These are phyloP conservation scores for Antechinus stuartii DNA, from an alignment of 2,113 vertebrate species.

Conservation along the genomic window DNA sequence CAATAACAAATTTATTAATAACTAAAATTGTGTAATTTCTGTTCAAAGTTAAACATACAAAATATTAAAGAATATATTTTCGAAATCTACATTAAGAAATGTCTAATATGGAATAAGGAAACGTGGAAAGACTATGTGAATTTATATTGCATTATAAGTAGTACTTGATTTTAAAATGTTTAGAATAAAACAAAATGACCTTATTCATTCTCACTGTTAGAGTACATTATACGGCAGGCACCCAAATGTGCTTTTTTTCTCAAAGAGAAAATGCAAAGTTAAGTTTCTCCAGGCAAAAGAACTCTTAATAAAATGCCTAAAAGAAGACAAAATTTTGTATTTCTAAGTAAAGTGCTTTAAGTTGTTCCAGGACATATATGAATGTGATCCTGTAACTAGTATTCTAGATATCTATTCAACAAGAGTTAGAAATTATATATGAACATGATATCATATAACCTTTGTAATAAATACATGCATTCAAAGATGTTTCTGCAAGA, in stretches of 20 bases:
- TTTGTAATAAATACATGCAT: not conserved
- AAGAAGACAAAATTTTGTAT: constrained; percentile 4
- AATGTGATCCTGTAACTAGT: not conserved
- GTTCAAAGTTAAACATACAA: constrained; percentile 27
- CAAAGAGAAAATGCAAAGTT: constrained; percentile 6
- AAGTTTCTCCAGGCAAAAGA: constrained; percentile 19
- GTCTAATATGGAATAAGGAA: constrained; percentile 8
- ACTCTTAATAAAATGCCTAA: not conserved
- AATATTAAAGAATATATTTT: constrained; percentile 18
- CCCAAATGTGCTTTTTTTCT: not conserved
- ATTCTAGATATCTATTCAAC: not conserved
- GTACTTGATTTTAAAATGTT: constrained; percentile 8
- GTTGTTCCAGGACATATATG: not conserved
- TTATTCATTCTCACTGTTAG: not conserved
- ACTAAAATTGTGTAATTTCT: not conserved
- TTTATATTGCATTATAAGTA: not conserved
- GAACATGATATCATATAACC: not conserved
- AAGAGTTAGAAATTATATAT: not conserved
- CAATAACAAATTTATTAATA: not conserved
- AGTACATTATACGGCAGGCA: not conserved
- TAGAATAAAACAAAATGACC: not conserved
- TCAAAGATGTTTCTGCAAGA: not conserved
- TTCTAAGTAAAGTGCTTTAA: constrained; percentile 14
- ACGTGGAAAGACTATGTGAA: constrained; percentile 10
- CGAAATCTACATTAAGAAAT: constrained; percentile 29